Evolutionary conservation across 2,888 invertebrate genomes (phyloP).

Genomic region (Leptinotarsa juncta): DNA sequence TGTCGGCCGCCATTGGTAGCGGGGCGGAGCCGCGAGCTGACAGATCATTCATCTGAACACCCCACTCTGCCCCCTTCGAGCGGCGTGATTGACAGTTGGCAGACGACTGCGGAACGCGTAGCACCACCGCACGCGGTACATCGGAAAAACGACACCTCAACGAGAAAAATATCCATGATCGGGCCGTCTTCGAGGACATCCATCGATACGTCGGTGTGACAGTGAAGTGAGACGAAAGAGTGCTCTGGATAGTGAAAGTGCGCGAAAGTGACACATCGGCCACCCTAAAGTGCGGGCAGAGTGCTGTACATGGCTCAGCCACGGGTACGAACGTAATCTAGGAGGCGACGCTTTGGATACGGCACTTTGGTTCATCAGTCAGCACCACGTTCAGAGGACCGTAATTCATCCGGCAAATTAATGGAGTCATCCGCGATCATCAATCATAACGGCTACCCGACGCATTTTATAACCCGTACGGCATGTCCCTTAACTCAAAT

Average conservation of each 20-base stretch:
- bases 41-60: slow-evolving; percentile 67
- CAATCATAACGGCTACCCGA: slow-evolving; percentile 45
- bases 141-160: slow-evolving; percentile 52
- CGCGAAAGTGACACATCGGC: slow-evolving; percentile 52
- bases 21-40: slow-evolving; percentile 62
- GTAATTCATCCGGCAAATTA: slow-evolving; percentile 56
- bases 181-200: slow-evolving; percentile 45
- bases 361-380: slow-evolving; percentile 28
- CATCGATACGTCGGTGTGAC: slow-evolving; percentile 52
- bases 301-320: slow-evolving; percentile 87
- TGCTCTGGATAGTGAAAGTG: slow-evolving; percentile 41
- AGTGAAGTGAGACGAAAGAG: slow-evolving; percentile 54
- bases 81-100: slow-evolving; percentile 76
- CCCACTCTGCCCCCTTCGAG: slow-evolving; percentile 69
- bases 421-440: slow-evolving; percentile 50
- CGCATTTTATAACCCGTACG: background rate
- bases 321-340: slow-evolving; percentile 76
- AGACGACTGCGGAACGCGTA: slow-evolving; percentile 75
- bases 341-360: slow-evolving; percentile 53
- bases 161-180: slow-evolving; percentile 50
- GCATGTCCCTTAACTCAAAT: background rate
- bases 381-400: slow-evolving; percentile 45
- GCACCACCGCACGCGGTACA: slow-evolving; percentile 68
- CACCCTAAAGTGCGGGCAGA: slow-evolving; percentile 73
- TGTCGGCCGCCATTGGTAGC: slow-evolving; percentile 63